Conservation (phyloP, 2,888 invertebrate species). For the Eupithecia abbreviata region DNA sequence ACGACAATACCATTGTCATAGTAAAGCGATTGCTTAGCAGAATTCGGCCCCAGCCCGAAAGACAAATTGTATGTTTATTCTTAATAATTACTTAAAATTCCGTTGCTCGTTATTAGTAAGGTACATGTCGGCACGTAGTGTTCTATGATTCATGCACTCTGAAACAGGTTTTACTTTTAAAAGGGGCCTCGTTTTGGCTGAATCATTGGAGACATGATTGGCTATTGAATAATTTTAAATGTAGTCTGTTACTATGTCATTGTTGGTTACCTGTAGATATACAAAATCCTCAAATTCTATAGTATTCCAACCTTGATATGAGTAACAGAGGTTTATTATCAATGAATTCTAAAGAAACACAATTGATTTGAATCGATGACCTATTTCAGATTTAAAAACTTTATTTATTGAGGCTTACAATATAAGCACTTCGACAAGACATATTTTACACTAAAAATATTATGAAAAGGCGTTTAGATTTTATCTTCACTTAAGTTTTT, state of each 20-base stretch:
- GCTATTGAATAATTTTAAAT: conserved; percentile 11
- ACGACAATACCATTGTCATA: neutral
- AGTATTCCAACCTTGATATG: neutral
- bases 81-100: conserved; percentile 43
- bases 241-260: neutral
- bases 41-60: conserved; percentile 23
- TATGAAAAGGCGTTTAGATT: too few relatives aligned
- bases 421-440: too few relatives aligned
- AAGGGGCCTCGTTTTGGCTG: conserved; percentile 52
- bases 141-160: conserved; percentile 43
- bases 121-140: conserved; percentile 53
- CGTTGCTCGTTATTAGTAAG: conserved; percentile 45
- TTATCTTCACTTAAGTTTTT: too few relatives aligned
- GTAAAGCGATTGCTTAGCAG: neutral
- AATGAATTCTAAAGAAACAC: neutral
- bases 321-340: neutral
- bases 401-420: too few relatives aligned
- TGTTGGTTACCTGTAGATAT: neutral
- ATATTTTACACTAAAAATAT: too few relatives aligned
- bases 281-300: conserved; percentile 4
- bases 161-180: conserved; percentile 64
- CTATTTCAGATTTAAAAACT: too few relatives aligned
- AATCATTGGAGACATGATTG: conserved; percentile 42
- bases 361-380: neutral
- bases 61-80: conserved; percentile 34